Percentiles rank a stretch among this genome's conserved stretches.
These are phyloP conservation scores for Coregonus clupeaformis DNA, from an alignment of 2,113 vertebrate species.

Conservation along the genomic window DNA sequence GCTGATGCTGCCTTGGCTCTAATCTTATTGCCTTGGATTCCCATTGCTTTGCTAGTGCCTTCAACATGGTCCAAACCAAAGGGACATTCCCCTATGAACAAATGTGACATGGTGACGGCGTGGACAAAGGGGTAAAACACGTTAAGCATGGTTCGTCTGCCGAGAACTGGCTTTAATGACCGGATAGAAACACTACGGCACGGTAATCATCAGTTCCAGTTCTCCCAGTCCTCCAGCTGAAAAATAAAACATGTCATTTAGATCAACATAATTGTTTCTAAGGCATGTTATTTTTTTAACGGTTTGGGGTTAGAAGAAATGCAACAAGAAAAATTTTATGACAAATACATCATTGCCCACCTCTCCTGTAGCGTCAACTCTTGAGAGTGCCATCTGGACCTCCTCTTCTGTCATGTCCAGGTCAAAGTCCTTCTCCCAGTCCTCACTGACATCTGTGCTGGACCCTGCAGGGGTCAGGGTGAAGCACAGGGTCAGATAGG, in stretches of 20 bases:
- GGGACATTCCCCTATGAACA: slow-evolving; percentile 48
- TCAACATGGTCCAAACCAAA: slow-evolving; percentile 49
- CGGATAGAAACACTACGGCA: slow-evolving; percentile 30
- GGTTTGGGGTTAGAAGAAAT: too few relatives aligned
- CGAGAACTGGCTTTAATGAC: slow-evolving; percentile 54
- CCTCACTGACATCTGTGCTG: slow-evolving; percentile 96
- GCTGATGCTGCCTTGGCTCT: slow-evolving; percentile 34
- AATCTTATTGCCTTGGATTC: slow-evolving; percentile 53
- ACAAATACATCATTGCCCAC: slow-evolving; percentile 53
- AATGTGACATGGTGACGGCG: slow-evolving; percentile 66
- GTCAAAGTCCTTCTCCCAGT: slow-evolving; percentile 99
- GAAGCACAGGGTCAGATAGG: not conserved
- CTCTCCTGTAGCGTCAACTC: slow-evolving; percentile 86
- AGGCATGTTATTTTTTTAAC: too few relatives aligned
- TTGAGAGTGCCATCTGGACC: slow-evolving; percentile 90
- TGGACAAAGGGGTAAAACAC: slow-evolving; percentile 71
- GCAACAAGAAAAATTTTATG: too few relatives aligned
- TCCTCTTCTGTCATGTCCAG: slow-evolving; percentile 99
- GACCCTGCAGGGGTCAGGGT: slow-evolving; percentile 80
- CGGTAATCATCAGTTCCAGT: slow-evolving; percentile 85
- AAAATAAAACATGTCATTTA: not conserved
- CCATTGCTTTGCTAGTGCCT: slow-evolving; percentile 40
- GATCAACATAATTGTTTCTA: not conserved
- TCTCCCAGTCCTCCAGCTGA: slow-evolving; percentile 97
- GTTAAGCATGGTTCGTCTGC: slow-evolving; percentile 65